A percentile compares a stretch with the other conserved stretches of the same genome.
Conservation (phyloP, 2,113 vertebrate genomes). For the Leiothrix lutea region DNA sequence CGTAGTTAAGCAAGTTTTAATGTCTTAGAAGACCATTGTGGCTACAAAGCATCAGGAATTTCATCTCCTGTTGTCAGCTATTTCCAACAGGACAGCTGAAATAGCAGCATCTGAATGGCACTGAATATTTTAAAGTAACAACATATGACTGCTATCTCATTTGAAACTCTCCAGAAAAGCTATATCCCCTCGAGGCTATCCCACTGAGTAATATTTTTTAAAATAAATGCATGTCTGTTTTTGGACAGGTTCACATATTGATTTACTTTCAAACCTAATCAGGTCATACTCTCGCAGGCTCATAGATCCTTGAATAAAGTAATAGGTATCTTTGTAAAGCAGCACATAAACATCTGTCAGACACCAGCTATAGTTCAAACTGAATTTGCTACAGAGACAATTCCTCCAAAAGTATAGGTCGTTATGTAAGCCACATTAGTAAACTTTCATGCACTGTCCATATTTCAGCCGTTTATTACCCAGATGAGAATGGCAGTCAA, state of each 20-base stretch:
- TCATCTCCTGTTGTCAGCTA: neutral
- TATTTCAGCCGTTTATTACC: slow-evolving; percentile 71
- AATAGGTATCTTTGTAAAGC: neutral
- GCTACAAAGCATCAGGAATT: neutral
- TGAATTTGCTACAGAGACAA: slow-evolving; percentile 7
- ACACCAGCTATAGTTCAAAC: neutral
- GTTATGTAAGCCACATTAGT: slow-evolving; percentile 54
- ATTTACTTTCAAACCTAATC: slow-evolving; percentile 61
- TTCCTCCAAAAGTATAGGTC: neutral
- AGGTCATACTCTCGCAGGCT: neutral
- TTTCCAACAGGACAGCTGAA: neutral
- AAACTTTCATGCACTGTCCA: slow-evolving; percentile 46
- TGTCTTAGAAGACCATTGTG: neutral
- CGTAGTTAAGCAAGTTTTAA: neutral
- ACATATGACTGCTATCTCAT: neutral
- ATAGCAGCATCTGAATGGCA: neutral
- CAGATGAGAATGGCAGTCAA: slow-evolving; percentile 74
- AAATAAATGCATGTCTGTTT: slow-evolving; percentile 34
- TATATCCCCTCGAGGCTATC: slow-evolving; percentile 14
- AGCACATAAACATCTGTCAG: slow-evolving; percentile 1
- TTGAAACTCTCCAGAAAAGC: slow-evolving; percentile 23
- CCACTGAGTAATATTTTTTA: slow-evolving; percentile 28
- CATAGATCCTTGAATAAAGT: slow-evolving; percentile 50
- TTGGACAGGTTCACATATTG: slow-evolving; percentile 50
- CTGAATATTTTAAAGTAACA: neutral